Evolutionary conservation across 2,888 invertebrate species (phyloP), one percentile per base, ranked within the genome.

Genomic region (Podabrus alpinus): DNA sequence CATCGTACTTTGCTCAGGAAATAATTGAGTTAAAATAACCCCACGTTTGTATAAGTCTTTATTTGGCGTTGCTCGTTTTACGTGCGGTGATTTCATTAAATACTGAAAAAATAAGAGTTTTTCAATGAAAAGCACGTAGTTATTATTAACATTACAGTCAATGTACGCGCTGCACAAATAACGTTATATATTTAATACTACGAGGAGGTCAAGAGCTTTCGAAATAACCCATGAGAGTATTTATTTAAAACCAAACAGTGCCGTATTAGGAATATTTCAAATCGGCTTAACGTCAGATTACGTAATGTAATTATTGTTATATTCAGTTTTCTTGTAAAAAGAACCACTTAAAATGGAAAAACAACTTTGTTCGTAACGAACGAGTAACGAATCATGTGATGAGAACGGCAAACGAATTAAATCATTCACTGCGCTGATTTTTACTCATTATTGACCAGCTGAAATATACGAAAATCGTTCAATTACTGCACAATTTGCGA

Each of bases 121-220:
- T 71, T 66, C 64, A 64, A 71, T 45, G 64, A 66, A 19, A 15
- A 29, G 17, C 70, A 66, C 70, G 70, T 62, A 61, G 62, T 71
- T 71, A 71, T 71, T 71, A 64, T 71, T 71, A 71, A n/a, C 62
- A 25, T 71, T 59, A 29, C 69, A 70, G 62, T 70, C 70, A 62
- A 71, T 66, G 70, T 45, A 64, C 70, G 70, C 21, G 66, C 45
- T 45, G 66, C 11, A 19, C 62, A 45, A 45, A 45, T 45, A n/a
- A n/a, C 45, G n/a, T 45, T 45, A 69, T 45, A 69, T 61, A 61
- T 61, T 69, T 61, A 68, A 68, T 61, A 21, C 69, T 61, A 69
- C 25, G 69, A 24, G 69, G 69, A 61, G 69, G 69, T 60, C 61
- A 68, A 45, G n/a, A 45, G 45, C 45, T 45, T 45, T 45, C 2